Percentiles rank a stretch among this genome's conserved stretches.
Evolutionary conservation across 2,888 invertebrate species (phyloP).

Genomic region (Drosophila leonis): DNA sequence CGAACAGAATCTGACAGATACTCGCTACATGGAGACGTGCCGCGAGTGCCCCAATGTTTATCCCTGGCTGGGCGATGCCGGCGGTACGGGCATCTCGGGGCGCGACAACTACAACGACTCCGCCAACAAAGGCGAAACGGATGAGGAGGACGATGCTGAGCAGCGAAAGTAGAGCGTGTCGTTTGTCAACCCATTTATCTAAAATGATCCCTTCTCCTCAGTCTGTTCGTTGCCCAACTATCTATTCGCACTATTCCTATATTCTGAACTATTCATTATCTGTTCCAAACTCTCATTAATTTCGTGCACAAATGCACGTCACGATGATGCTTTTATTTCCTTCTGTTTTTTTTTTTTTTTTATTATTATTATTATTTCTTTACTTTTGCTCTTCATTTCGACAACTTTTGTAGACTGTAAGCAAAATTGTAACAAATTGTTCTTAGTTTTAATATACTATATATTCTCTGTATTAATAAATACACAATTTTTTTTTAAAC

Average conservation of each 20-base stretch:
- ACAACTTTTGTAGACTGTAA: slow-evolving; percentile 53
- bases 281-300: slow-evolving; percentile 28
- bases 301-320: slow-evolving; percentile 51
- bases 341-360: slow-evolving; percentile 13
- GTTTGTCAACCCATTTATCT: slow-evolving; percentile 1
- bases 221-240: too few species aligned
- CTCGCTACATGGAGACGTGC: slow-evolving; percentile 95
- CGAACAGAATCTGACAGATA: slow-evolving; percentile 91
- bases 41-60: slow-evolving; percentile 93
- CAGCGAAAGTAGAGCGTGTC: slow-evolving; percentile 30
- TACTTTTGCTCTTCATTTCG: slow-evolving; percentile 11
- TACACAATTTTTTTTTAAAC: slow-evolving; percentile 54
- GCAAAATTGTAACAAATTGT: slow-evolving; percentile 73
- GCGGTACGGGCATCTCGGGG: slow-evolving; percentile 92
- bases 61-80: slow-evolving; percentile 95
- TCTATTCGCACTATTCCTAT: not conserved
- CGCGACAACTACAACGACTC: slow-evolving; percentile 90
- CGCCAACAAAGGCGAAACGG: slow-evolving; percentile 43
- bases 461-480: slow-evolving; percentile 69
- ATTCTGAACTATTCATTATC: slow-evolving; percentile 1
- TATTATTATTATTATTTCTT: slow-evolving; percentile 6
- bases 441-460: slow-evolving; percentile 64
- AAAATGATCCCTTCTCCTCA: not conserved
- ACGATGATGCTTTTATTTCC: slow-evolving; percentile 31
- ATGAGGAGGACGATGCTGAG: slow-evolving; percentile 14